Evolutionary conservation across 2,888 invertebrate genomes (phyloP).

Genomic region (Globia sparganii): DNA sequence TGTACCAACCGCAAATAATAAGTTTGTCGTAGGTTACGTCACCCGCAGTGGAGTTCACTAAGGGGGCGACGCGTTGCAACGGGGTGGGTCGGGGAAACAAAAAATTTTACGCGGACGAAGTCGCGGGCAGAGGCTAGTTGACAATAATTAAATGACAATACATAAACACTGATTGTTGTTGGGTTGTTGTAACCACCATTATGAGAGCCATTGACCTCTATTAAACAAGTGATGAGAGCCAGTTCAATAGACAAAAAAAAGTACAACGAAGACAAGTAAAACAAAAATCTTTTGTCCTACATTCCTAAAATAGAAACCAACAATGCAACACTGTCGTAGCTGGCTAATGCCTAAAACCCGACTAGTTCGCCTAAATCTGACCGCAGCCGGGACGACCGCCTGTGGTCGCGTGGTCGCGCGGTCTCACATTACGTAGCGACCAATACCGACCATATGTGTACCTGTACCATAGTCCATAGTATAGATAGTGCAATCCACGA

Average conservation of each 20-base stretch:
- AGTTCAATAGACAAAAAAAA: background rate
- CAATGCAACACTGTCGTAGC: background rate
- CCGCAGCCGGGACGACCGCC: conserved; percentile 31
- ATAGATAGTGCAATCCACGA: too few species aligned
- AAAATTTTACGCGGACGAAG: too few species aligned
- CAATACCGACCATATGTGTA: conserved; percentile 3
- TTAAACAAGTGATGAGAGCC: too few species aligned
- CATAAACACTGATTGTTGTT: background rate
- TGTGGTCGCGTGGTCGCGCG: conserved; percentile 22
- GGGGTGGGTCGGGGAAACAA: too few species aligned
- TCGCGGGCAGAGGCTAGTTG: too few species aligned
- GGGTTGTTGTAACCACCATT: background rate
- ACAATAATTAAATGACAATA: background rate
- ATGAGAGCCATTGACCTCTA: too few species aligned
- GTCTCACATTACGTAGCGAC: conserved; percentile 31
- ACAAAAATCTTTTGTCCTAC: background rate
- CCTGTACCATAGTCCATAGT: conserved; percentile 3
- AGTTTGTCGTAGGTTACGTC: too few species aligned
- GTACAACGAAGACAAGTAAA: background rate
- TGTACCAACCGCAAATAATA: too few species aligned
- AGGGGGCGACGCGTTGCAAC: too few species aligned
- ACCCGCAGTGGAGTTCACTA: too few species aligned
- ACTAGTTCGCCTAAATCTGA: conserved; percentile 32
- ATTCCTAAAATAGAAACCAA: background rate
- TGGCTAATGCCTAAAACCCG: conserved; percentile 16